A percentile compares a stretch with the other conserved stretches of the same genome.
phyloP scores from a whole-genome alignment of 2,113 vertebrate species.

The Plotosus lineatus region DNA sequence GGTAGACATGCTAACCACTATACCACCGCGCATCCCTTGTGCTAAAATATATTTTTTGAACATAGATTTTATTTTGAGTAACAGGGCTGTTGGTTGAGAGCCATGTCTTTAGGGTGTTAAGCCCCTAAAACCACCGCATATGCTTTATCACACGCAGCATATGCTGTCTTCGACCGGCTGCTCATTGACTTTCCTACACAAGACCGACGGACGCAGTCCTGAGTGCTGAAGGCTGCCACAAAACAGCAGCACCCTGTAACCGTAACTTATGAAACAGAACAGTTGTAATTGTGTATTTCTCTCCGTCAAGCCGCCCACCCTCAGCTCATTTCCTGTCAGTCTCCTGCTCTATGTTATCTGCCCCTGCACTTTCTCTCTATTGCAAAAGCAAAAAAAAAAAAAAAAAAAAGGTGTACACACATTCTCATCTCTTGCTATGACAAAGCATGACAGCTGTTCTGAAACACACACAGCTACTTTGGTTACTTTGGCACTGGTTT shows the following conservation, averaged over 20 bases:
- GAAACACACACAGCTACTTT: not conserved
- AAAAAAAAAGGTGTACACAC: conserved; percentile 1
- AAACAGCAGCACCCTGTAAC: not conserved
- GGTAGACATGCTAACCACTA: no score
- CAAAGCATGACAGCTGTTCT: not conserved
- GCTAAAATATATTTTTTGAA: no score
- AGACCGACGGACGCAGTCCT: not conserved
- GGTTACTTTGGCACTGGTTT: no score
- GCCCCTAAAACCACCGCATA: not conserved
- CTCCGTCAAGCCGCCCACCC: conserved; percentile 42
- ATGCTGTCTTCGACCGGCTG: not conserved
- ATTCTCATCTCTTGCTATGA: conserved; percentile 13
- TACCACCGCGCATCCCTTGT: no score
- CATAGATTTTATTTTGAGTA: not conserved
- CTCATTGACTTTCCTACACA: not conserved
- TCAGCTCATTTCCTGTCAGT: conserved; percentile 47
- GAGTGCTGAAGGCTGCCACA: not conserved
- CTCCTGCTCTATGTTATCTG: conserved; percentile 50
- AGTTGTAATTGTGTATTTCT: not conserved
- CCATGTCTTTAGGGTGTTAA: not conserved
- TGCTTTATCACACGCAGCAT: not conserved
- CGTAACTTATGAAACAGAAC: conserved; percentile 22
- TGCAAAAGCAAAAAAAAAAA: no score
- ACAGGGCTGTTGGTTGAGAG: not conserved
- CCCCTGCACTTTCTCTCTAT: conserved; percentile 54